phyloP scores from a whole-genome alignment of 2,888 invertebrate species.

The Nephrotoma guestfalica region DNA sequence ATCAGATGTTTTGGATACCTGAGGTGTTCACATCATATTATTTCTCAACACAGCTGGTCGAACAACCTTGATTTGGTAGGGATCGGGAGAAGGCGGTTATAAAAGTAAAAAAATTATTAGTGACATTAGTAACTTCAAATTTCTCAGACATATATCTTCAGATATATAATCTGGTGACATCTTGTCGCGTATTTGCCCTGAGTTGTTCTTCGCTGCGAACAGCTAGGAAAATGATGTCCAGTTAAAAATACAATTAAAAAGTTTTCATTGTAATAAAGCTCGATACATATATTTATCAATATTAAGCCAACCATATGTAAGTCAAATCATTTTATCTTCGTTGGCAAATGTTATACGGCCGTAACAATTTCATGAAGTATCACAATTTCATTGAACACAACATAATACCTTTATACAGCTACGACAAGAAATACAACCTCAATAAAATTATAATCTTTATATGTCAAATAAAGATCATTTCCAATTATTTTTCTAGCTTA shows the following conservation, averaged over 20 bases:
- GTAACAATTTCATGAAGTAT: not conserved
- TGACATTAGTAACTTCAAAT: too few relatives aligned
- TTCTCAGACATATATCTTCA: too few relatives aligned
- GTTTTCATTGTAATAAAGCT: not conserved
- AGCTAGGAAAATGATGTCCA: not conserved
- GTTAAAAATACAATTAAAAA: not conserved
- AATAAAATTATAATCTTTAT: not conserved
- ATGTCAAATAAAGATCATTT: not conserved
- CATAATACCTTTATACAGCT: not conserved
- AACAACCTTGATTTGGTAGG: too few relatives aligned
- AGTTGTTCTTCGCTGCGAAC: not conserved
- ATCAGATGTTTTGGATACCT: too few relatives aligned
- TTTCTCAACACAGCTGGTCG: too few relatives aligned
- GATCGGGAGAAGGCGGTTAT: too few relatives aligned
- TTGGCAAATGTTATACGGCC: not conserved
- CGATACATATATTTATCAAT: not conserved
- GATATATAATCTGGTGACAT: too few relatives aligned
- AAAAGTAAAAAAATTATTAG: too few relatives aligned
- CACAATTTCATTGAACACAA: not conserved
- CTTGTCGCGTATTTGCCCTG: too few relatives aligned
- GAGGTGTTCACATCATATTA: too few relatives aligned
- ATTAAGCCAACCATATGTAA: not conserved
- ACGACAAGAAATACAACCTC: not conserved
- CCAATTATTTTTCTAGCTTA: not conserved
- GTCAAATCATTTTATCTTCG: not conserved